Base-by-base conservation (phyloP, 2,113 vertebrate genomes). In the Heterochromis multidens region DNA sequence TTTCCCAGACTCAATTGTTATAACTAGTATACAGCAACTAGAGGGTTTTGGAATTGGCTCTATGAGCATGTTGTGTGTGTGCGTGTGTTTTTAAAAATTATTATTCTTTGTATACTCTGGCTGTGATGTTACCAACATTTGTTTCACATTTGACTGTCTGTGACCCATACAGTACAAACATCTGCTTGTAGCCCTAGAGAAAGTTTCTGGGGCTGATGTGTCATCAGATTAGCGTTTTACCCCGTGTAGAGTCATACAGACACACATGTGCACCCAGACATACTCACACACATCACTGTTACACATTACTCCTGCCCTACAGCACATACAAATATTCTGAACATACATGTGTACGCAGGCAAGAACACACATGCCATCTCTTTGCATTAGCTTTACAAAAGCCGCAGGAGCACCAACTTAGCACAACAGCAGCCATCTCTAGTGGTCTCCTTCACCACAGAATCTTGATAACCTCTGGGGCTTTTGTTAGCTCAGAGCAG, bases 111-210 rank as follows among this genome's bases (percentile, higher is more conserved):
- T 49, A 9, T 25, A 46, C 37, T 14, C 13, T 78, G 33, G 65
- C n/a, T 82, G 56, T 80, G 27, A 60, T 61, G 62, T 87, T 88
- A 70, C 52, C 27, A 79, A 63, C 67, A 87, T 88, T 97, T 97
- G 97, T 97, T 97, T 97, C 96, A 96, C 96, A 96, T 97, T 97
- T 96, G 95, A 95, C 96, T 79, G 95, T 95, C 96, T 97, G 94
- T 94, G 95, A 96, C 96, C 56, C 95, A 95, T 96, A 96, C 27
- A 74, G 46, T 29, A 9, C 96, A 96, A 97, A 83, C 84, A 89
- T 88, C 97, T 97, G 97, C 95, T 96, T 94, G 94, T 96, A 95
- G 95, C 97, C 96, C 95, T 92, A 92, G 96, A 96, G 96, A 95
- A 87, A 56, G 84, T 86, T 77, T 84, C 25, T 67, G 80, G 80